Percentiles rank a stretch among this genome's conserved stretches.
Evolutionary conservation across 2,113 vertebrate genomes (phyloP).

Genomic region (Ceyx cyanopectus): DNA sequence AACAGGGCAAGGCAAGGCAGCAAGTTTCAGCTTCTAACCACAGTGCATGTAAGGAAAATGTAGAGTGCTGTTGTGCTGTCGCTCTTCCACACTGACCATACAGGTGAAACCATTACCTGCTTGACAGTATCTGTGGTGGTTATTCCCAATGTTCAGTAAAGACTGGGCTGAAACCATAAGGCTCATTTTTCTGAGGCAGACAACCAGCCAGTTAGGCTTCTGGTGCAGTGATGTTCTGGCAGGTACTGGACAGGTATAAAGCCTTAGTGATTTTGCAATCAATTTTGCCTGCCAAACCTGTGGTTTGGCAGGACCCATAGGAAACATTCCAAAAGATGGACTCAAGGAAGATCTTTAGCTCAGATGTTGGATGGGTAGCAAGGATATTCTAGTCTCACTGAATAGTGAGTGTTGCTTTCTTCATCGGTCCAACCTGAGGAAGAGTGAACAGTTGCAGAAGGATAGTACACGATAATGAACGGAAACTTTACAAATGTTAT

Average conservation of each 20-base stretch:
- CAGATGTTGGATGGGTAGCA: not conserved
- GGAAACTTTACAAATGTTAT: not conserved
- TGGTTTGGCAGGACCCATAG: not conserved
- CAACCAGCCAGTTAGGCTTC: not conserved
- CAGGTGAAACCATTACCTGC: not conserved
- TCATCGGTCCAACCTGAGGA: not conserved
- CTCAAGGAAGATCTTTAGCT: not conserved
- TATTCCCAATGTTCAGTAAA: not conserved
- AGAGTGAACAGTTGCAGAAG: not conserved
- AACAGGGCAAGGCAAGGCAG: not conserved
- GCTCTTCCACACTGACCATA: not conserved
- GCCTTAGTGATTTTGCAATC: not conserved
- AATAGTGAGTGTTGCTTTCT: not conserved
- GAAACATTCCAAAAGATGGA: not conserved
- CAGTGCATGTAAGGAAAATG: accelerated
- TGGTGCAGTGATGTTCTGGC: not conserved
- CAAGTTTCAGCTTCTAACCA: not conserved
- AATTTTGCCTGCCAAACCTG: not conserved
- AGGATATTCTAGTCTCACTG: not conserved
- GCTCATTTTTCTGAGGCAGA: not conserved
- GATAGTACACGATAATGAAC: not conserved
- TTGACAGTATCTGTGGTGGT: not conserved
- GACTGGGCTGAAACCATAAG: not conserved
- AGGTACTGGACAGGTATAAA: not conserved
- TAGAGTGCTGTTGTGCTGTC: not conserved